These are phyloP conservation scores for Microtus pennsylvanicus DNA, from an alignment of 2,113 vertebrate species.

Conservation along the genomic window DNA sequence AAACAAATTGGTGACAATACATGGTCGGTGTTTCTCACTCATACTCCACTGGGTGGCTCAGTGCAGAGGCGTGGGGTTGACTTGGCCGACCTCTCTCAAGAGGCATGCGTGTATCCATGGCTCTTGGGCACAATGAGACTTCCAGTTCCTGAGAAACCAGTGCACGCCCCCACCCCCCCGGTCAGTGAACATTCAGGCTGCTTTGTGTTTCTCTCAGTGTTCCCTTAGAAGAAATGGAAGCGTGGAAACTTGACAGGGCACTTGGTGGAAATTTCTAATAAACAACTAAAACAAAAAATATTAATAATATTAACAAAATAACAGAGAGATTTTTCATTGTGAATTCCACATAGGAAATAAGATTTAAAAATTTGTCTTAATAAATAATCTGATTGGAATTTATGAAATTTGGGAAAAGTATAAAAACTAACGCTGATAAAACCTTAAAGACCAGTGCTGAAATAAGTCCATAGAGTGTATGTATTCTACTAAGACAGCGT, in stretches of 20 bases:
- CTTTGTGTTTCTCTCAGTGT: background rate
- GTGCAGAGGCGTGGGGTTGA: background rate
- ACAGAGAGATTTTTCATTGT: slow-evolving; percentile 53
- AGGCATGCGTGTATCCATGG: background rate
- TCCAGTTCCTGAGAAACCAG: background rate
- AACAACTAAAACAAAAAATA: slow-evolving; percentile 76
- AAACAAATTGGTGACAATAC: background rate
- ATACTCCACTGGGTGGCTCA: background rate
- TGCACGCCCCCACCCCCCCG: background rate
- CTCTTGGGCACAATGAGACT: background rate
- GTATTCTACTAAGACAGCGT: slow-evolving; percentile 2
- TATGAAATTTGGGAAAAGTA: background rate
- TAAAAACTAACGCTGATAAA: slow-evolving; percentile 22
- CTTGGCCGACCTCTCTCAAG: background rate
- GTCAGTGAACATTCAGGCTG: background rate
- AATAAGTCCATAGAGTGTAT: background rate
- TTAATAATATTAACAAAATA: slow-evolving; percentile 77
- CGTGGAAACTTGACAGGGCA: background rate
- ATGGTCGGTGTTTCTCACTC: background rate
- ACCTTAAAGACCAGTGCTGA: slow-evolving; percentile 37
- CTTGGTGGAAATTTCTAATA: slow-evolving; percentile 60
- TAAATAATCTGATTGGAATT: slow-evolving; percentile 49
- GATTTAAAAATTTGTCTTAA: slow-evolving; percentile 53
- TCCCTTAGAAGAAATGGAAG: background rate
- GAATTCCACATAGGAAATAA: slow-evolving; percentile 75